Evolutionary conservation across 1,140 invertebrate species (phyloP).

Genomic region (Drosophila sechellia): DNA sequence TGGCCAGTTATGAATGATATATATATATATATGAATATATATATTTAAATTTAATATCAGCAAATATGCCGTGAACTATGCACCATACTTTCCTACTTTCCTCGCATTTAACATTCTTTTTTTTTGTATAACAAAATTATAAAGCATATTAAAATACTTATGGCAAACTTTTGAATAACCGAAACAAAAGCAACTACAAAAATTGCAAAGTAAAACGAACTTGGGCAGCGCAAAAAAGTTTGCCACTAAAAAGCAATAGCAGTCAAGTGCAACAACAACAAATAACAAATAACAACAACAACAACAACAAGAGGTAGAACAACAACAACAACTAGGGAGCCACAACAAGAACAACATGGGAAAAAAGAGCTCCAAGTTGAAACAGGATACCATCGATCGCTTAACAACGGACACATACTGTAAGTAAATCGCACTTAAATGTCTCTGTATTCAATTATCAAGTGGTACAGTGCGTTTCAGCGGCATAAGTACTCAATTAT

Average conservation of each 20-base stretch:
- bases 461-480: conserved; percentile 17
- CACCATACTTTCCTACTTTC: conserved; percentile 3
- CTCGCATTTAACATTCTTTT: conserved; percentile 19
- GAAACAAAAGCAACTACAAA: conserved; percentile 19
- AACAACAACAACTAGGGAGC: conserved; percentile 7
- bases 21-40: background rate
- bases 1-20: conserved; percentile 24
- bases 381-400: conserved; percentile 95
- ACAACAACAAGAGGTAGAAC: conserved; percentile 12
- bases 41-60: conserved; percentile 17
- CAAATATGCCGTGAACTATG: conserved; percentile 41
- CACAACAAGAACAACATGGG: conserved; percentile 87
- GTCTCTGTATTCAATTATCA: background rate
- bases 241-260: conserved; percentile 70
- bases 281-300: conserved; percentile 6
- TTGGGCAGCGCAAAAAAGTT: conserved; percentile 56
- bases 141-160: conserved; percentile 80
- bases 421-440: conserved; percentile 87
- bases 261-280: conserved; percentile 57
- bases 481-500: too few relatives aligned
- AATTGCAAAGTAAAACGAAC: conserved; percentile 29
- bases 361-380: conserved; percentile 96
- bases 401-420: conserved; percentile 95
- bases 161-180: conserved; percentile 58
- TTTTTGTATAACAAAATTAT: conserved; percentile 35